A percentile compares a stretch with the other conserved stretches of the same genome.
These are phyloP conservation scores for Mastomys coucha DNA, from an alignment of 2,113 vertebrate species.

Conservation along the genomic window DNA sequence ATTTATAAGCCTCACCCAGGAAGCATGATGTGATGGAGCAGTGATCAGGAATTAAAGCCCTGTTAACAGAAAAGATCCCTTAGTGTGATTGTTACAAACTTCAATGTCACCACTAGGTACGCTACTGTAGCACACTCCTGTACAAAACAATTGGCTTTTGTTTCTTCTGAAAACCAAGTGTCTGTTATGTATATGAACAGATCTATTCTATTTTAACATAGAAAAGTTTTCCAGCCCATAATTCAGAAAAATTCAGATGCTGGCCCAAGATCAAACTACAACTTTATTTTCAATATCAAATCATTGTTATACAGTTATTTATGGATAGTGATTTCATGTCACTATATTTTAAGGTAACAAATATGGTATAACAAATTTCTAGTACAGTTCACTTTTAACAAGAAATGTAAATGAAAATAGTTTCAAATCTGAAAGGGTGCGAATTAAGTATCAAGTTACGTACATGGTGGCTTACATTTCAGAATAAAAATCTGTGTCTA, in stretches of 20 bases:
- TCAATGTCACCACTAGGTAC: not conserved
- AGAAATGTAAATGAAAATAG: constrained; percentile 56
- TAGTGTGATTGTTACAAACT: constrained; percentile 11
- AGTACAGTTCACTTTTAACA: constrained; percentile 50
- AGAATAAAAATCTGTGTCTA: constrained; percentile 43
- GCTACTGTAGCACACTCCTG: not conserved
- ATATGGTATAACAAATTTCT: not conserved
- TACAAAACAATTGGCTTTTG: constrained; percentile 13
- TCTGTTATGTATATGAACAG: constrained; percentile 41
- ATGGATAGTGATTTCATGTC: constrained; percentile 9
- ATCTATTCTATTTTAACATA: constrained; percentile 10
- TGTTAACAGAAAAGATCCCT: constrained; percentile 3
- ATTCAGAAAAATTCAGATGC: not conserved
- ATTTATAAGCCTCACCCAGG: not conserved
- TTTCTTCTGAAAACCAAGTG: constrained; percentile 47
- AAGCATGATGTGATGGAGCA: not conserved
- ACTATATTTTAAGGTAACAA: not conserved
- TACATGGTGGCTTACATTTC: constrained; percentile 25
- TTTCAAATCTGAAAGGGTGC: constrained; percentile 42
- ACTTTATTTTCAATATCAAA: constrained; percentile 45
- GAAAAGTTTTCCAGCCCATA: not conserved
- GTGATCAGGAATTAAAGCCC: constrained; percentile 7
- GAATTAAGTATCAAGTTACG: constrained; percentile 49
- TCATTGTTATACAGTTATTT: constrained; percentile 25
- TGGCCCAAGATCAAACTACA: constrained; percentile 14